Evolutionary conservation across 2,888 invertebrate species (phyloP).

Genomic region (Drosophila meridionalis): DNA sequence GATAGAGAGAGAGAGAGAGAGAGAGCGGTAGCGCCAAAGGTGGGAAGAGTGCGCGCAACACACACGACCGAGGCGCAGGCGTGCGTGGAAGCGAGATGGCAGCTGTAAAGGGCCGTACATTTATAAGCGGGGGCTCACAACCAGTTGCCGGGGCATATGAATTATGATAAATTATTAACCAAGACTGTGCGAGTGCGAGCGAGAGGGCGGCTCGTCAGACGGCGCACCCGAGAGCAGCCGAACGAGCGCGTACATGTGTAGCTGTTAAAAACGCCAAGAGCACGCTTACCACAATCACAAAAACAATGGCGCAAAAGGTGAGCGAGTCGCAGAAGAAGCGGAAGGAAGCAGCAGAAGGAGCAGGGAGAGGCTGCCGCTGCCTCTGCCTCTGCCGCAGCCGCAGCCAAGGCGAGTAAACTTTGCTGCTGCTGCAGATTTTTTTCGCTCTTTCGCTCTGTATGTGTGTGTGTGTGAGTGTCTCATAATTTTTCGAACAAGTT

Average conservation of each 20-base stretch:
- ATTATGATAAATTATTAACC: slow-evolving; percentile 84
- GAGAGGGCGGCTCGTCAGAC: slow-evolving; percentile 31
- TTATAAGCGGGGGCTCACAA: slow-evolving; percentile 48
- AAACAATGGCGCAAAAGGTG: slow-evolving; percentile 69
- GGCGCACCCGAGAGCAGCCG: slow-evolving; percentile 32
- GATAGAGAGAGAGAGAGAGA: slow-evolving; percentile 27
- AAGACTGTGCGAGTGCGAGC: slow-evolving; percentile 51
- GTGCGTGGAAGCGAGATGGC: slow-evolving; percentile 67
- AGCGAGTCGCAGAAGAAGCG: slow-evolving; percentile 66
- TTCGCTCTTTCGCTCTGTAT: slow-evolving; percentile 18
- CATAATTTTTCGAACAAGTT: slow-evolving; percentile 80
- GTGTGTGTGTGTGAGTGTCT: slow-evolving; percentile 51
- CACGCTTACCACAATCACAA: slow-evolving; percentile 26
- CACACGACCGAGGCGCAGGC: slow-evolving; percentile 54
- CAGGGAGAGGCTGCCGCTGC: slow-evolving; percentile 22
- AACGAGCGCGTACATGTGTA: slow-evolving; percentile 12
- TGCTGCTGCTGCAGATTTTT: neutral
- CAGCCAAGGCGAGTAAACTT: slow-evolving; percentile 16
- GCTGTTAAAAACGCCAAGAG: slow-evolving; percentile 42
- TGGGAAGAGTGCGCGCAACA: slow-evolving; percentile 50
- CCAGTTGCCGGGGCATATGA: slow-evolving; percentile 79
- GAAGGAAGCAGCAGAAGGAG: slow-evolving; percentile 59
- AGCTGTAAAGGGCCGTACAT: slow-evolving; percentile 51
- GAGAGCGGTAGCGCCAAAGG: slow-evolving; percentile 16
- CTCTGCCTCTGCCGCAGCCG: neutral